Evolutionary conservation across 2,888 invertebrate genomes (phyloP).

Genomic region (Tribolium freemani): DNA sequence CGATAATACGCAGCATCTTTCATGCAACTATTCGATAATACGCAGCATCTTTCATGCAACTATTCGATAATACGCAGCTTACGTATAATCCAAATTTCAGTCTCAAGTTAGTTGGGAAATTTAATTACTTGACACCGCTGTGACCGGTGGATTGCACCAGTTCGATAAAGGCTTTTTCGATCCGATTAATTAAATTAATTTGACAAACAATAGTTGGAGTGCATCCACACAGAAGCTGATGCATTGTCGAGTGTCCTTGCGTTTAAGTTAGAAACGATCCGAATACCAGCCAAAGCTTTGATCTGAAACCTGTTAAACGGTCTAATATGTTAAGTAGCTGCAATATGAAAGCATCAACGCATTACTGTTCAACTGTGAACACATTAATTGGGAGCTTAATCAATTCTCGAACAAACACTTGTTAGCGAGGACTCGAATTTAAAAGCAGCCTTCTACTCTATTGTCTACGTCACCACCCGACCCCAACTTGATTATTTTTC

Average conservation of each 20-base stretch:
- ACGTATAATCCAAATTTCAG: background rate
- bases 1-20: too few relatives aligned
- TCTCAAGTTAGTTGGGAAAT: conserved; percentile 7
- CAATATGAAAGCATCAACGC: conserved; percentile 24
- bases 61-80: background rate
- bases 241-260: conserved; percentile 52
- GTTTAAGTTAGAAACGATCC: conserved; percentile 45
- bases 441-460: background rate
- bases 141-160: conserved; percentile 9
- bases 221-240: conserved; percentile 44
- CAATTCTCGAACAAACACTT: conserved; percentile 27
- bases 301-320: conserved; percentile 54
- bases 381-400: conserved; percentile 31
- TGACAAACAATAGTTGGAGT: conserved; percentile 41
- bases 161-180: conserved; percentile 21
- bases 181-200: conserved; percentile 38
- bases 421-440: background rate
- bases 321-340: conserved; percentile 57
- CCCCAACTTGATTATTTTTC: background rate
- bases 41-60: conserved; percentile 1
- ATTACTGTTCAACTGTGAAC: conserved; percentile 26
- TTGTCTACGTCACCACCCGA: background rate
- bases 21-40: conserved; percentile 1
- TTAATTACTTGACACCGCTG: conserved; percentile 4
- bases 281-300: conserved; percentile 52